phyloP scores from a whole-genome alignment of 2,888 invertebrate genomes.

The Stictocephala bisonia region DNA sequence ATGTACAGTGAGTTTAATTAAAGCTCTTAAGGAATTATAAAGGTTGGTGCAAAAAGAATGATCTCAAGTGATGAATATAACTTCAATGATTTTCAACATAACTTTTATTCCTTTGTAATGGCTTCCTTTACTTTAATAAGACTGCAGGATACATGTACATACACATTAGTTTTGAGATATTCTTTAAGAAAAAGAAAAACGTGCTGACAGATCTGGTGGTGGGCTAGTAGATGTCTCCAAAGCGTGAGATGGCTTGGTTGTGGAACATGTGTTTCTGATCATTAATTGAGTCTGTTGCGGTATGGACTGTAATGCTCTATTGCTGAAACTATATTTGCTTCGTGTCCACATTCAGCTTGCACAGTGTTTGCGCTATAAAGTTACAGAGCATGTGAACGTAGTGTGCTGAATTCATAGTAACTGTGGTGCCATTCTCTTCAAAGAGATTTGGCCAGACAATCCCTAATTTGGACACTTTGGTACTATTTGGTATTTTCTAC shows the following conservation, averaged over 20 bases:
- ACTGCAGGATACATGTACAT: not conserved
- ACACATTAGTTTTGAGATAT: not conserved
- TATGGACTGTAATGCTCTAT: not conserved
- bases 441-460: not conserved
- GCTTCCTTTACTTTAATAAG: not conserved
- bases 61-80: not conserved
- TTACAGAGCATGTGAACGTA: not conserved
- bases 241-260: not conserved
- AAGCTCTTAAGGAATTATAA: too few species aligned
- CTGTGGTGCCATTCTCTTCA: constrained; percentile 1
- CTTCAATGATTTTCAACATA: not conserved
- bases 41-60: not conserved
- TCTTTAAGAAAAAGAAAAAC: not conserved
- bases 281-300: not conserved
- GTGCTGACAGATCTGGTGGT: not conserved
- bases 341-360: not conserved
- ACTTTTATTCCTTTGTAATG: not conserved
- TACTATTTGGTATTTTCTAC: too few species aligned
- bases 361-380: not conserved
- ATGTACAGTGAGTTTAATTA: too few species aligned
- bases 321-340: not conserved
- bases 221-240: constrained; percentile 1
- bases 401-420: not conserved
- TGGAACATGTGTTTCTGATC: not conserved
- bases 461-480: too few species aligned